phyloP scores from a whole-genome alignment of 1,140 invertebrate species.

The Drosophila sp. region DNA sequence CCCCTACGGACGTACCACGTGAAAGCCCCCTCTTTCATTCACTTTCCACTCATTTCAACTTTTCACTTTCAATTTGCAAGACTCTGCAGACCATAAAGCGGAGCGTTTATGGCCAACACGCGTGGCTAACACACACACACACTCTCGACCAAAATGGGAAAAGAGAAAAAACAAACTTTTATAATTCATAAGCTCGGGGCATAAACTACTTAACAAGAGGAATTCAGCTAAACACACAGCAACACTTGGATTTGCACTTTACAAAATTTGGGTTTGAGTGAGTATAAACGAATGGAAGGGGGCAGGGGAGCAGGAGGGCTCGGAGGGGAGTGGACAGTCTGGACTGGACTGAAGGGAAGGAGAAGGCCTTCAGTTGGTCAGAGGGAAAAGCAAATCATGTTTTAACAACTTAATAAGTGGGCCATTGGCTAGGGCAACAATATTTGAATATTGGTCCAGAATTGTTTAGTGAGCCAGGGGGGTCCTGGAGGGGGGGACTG shows the following conservation, averaged over 20 bases:
- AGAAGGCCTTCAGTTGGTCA: background rate
- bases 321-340: background rate
- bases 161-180: slow-evolving; percentile 46
- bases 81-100: slow-evolving; percentile 68
- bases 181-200: slow-evolving; percentile 70
- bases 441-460: slow-evolving; percentile 68
- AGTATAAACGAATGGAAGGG: background rate
- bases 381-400: slow-evolving; percentile 58
- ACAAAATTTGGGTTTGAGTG: slow-evolving; percentile 10
- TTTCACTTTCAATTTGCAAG: slow-evolving; percentile 78
- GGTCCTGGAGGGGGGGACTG: too few species aligned
- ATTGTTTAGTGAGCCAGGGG: background rate
- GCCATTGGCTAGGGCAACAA: slow-evolving; percentile 23
- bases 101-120: slow-evolving; percentile 77
- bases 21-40: slow-evolving; percentile 8
- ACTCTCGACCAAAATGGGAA: slow-evolving; percentile 27
- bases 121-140: slow-evolving; percentile 56
- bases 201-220: slow-evolving; percentile 37
- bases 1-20: background rate
- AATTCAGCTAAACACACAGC: slow-evolving; percentile 52
- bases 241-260: slow-evolving; percentile 63
- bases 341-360: background rate
- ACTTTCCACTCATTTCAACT: slow-evolving; percentile 58
- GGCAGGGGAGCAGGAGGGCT: background rate
- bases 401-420: slow-evolving; percentile 75